A percentile compares a stretch with the other conserved stretches of the same genome.
phyloP scores from a whole-genome alignment of 2,113 vertebrate species.

The human (Homo sapiens) region DNA sequence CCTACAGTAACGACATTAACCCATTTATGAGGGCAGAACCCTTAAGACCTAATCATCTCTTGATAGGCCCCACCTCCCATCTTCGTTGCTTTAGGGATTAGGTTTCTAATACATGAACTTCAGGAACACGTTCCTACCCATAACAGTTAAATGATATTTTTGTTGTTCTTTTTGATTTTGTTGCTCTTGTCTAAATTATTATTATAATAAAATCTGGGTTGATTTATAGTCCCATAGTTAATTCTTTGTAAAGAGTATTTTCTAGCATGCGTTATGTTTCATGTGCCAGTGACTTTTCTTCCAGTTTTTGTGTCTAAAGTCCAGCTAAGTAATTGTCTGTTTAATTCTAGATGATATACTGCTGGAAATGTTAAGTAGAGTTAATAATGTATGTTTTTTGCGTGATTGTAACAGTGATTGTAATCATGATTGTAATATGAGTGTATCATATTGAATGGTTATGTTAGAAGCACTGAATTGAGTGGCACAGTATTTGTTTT shows the following conservation, averaged over 20 bases:
- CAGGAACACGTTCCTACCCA: not conserved
- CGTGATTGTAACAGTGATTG: not conserved
- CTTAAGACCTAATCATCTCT: not conserved
- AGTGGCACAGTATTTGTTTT: not conserved
- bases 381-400: not conserved
- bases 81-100: not conserved
- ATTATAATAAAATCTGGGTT: not conserved
- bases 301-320: not conserved
- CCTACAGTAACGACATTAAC: not conserved
- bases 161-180: not conserved
- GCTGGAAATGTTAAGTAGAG: not conserved
- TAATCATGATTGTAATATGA: not conserved
- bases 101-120: not conserved
- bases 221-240: not conserved
- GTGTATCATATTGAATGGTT: not conserved
- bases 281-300: not conserved
- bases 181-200: not conserved
- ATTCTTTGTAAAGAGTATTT: conserved; percentile 14
- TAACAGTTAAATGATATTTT: not conserved
- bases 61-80: not conserved
- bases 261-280: not conserved
- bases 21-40: not conserved
- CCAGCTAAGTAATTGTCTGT: not conserved
- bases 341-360: not conserved
- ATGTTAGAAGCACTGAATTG: not conserved